A percentile compares a stretch with the other conserved stretches of the same genome.
Evolutionary conservation across 2,113 vertebrate genomes (phyloP).

Genomic region (Phyllostomus discolor): DNA sequence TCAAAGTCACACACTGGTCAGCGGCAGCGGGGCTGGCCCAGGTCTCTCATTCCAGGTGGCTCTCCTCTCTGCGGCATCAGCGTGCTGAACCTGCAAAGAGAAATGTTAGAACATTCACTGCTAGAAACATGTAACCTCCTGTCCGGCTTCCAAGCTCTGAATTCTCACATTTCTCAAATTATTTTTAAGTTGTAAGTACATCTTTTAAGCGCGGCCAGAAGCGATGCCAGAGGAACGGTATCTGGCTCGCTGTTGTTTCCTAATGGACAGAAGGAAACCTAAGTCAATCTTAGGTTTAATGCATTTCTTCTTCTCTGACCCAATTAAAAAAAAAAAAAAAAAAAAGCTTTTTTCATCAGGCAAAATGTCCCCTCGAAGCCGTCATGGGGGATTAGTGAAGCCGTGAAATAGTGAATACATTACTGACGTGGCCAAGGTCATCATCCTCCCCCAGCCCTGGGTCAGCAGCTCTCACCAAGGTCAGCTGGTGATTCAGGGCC

Average conservation of each 20-base stretch:
- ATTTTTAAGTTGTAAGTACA: not conserved
- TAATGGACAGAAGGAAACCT: constrained; percentile 72
- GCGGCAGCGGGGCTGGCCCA: not conserved
- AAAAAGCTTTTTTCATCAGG: not conserved
- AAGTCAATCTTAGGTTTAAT: constrained; percentile 58
- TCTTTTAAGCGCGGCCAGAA: not conserved
- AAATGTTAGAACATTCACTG: not conserved
- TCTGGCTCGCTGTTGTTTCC: constrained; percentile 66
- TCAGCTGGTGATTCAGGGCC: not conserved
- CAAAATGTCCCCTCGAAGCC: not conserved
- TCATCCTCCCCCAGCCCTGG: not conserved
- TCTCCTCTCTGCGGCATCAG: not conserved
- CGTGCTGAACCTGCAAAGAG: not conserved
- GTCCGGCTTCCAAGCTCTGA: not conserved
- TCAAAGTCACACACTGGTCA: not conserved
- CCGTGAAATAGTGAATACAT: too few species aligned
- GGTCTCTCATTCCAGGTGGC: not conserved
- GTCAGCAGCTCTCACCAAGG: not conserved
- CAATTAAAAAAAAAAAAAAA: constrained; percentile 46
- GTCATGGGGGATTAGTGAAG: not conserved
- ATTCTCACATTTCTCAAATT: not conserved
- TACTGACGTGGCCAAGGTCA: not conserved
- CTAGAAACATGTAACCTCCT: not conserved
- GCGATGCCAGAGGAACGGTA: not conserved
- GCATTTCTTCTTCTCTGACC: constrained; percentile 66